Conservation (phyloP, 1,140 invertebrate genomes). For the Drosophila punjabiensis region DNA sequence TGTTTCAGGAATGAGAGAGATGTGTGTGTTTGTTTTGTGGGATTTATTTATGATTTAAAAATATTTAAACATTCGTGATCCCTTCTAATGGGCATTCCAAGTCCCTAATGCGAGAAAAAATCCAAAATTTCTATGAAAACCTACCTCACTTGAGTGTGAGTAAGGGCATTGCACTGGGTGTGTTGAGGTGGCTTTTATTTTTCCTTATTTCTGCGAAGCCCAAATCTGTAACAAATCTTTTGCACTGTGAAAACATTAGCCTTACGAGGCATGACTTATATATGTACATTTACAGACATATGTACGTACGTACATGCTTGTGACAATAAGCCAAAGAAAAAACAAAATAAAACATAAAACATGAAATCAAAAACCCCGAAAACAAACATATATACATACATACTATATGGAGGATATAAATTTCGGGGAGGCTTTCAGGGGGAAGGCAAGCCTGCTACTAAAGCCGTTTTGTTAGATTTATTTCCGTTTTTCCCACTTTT, state of each 20-base stretch:
- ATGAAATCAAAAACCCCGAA: constrained; percentile 62
- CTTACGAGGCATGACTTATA: constrained; percentile 68
- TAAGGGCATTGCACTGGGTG: constrained; percentile 8
- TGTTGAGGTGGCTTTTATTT: constrained; percentile 5
- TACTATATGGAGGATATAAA: constrained; percentile 14
- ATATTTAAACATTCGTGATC: constrained; percentile 1
- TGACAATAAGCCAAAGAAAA: constrained; percentile 66
- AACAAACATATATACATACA: constrained; percentile 35
- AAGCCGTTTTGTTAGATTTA: constrained; percentile 81
- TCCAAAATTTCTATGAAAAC: neutral
- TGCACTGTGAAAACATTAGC: constrained; percentile 73
- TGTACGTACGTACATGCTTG: constrained; percentile 24
- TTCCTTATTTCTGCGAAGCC: constrained; percentile 56
- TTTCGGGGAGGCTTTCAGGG: constrained; percentile 18
- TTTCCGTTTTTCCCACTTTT: constrained; percentile 74
- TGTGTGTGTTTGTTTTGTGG: neutral
- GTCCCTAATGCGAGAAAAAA: neutral
- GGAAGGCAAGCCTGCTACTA: constrained; percentile 47
- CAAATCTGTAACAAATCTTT: constrained; percentile 79
- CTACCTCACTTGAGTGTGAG: constrained; percentile 3
- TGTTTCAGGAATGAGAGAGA: neutral
- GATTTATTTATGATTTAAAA: constrained; percentile 1
- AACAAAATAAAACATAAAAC: constrained; percentile 31
- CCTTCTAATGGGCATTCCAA: neutral
- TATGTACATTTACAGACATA: constrained; percentile 42